Conservation (phyloP, 2,797 vertebrate genomes). For the Brachymystax lenok region DNA sequence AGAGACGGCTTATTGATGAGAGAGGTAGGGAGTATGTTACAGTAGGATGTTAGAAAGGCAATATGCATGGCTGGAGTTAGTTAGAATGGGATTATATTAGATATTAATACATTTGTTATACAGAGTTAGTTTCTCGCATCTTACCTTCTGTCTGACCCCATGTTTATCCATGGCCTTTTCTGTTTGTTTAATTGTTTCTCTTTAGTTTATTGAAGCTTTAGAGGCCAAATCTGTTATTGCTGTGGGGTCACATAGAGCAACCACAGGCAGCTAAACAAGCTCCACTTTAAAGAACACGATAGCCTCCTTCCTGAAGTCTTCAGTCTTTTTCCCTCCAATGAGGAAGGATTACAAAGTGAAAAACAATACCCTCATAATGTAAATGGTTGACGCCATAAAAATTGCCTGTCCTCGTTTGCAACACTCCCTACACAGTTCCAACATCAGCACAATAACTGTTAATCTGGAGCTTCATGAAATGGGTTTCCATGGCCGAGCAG, state of each 20-base stretch:
- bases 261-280: conserved; percentile 14
- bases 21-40: conserved; percentile 10
- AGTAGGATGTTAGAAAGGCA: not conserved
- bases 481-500: too few relatives aligned
- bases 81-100: not conserved
- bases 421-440: too few relatives aligned
- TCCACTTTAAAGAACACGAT: conserved; percentile 19
- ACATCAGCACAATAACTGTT: too few relatives aligned
- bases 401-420: too few relatives aligned
- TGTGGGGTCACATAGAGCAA: conserved; percentile 20
- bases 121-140: conserved; percentile 24
- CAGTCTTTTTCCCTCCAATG: too few relatives aligned
- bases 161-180: conserved; percentile 22
- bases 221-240: conserved; percentile 31
- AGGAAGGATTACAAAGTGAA: conserved; percentile 18
- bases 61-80: not conserved
- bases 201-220: conserved; percentile 32
- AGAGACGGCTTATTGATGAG: not conserved
- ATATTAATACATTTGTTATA: not conserved
- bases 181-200: conserved; percentile 27
- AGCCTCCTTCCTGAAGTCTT: not conserved
- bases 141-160: conserved; percentile 28
- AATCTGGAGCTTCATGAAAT: not conserved
- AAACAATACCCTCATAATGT: conserved; percentile 39
- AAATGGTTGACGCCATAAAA: conserved; percentile 39